Conservation (phyloP, 2,113 vertebrate species). For the Aix galericulata region DNA sequence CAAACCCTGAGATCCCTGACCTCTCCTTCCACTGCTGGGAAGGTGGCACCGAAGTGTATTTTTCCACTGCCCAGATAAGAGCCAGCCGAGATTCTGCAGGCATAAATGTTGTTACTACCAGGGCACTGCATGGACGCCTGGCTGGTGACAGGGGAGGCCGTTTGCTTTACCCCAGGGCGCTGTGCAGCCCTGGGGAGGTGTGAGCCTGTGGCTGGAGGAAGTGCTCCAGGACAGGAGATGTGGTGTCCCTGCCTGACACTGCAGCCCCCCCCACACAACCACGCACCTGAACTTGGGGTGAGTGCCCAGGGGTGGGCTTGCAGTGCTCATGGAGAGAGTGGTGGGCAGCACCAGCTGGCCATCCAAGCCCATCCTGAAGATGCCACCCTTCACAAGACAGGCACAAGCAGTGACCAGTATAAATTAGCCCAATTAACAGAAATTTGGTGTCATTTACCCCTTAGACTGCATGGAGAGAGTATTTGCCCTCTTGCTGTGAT, state of each 20-base stretch:
- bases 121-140: neutral
- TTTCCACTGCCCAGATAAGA: neutral
- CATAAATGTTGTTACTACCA: neutral
- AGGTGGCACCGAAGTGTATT: neutral
- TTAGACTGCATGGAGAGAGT: accelerated
- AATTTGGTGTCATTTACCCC: neutral
- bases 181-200: accelerated
- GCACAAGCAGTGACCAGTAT: neutral
- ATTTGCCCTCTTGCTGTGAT: neutral
- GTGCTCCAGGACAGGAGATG: neutral
- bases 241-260: accelerated
- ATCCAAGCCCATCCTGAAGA: neutral
- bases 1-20: neutral
- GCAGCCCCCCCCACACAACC: neutral
- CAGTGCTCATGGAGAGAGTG: accelerated
- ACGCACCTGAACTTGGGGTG: neutral
- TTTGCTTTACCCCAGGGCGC: neutral
- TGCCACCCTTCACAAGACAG: neutral
- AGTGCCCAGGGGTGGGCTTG: accelerated
- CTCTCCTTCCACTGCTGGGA: neutral
- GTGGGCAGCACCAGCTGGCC: accelerated
- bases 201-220: neutral
- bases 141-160: neutral
- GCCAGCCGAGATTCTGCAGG: neutral
- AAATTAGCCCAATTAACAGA: neutral